Percentiles rank a stretch among this genome's conserved stretches.
These are phyloP conservation scores for Liasis olivaceus DNA, from an alignment of 2,797 vertebrate genomes.

Conservation along the genomic window DNA sequence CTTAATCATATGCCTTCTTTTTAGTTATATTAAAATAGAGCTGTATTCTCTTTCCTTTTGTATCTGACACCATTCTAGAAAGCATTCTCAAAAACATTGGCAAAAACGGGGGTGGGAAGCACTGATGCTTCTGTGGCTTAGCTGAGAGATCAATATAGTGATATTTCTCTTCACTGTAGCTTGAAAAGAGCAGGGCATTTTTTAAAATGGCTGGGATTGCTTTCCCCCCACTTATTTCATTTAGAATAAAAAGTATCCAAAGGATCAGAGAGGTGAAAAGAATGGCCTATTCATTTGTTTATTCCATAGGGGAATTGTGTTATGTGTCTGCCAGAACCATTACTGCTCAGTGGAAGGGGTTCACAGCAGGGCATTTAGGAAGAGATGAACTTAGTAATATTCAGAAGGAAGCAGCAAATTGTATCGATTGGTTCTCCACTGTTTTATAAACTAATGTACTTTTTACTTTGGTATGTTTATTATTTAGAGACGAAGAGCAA, in stretches of 20 bases:
- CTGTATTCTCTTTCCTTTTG: not conserved
- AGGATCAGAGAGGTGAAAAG: slow-evolving; percentile 58
- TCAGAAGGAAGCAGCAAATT: slow-evolving; percentile 47
- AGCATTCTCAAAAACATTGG: not conserved
- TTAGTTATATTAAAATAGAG: not conserved
- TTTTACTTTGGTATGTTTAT: slow-evolving; percentile 45
- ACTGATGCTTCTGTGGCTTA: not conserved
- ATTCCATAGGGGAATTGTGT: slow-evolving; percentile 52
- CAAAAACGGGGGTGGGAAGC: not conserved
- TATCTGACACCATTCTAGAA: not conserved
- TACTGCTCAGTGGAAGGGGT: slow-evolving; percentile 55
- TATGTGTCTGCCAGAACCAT: slow-evolving; percentile 62
- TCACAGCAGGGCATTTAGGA: slow-evolving; percentile 67
- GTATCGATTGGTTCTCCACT: slow-evolving; percentile 57
- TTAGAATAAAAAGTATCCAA: slow-evolving; percentile 59
- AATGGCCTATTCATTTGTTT: slow-evolving; percentile 59
- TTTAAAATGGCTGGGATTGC: not conserved
- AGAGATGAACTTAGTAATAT: slow-evolving; percentile 58
- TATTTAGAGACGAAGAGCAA: slow-evolving; percentile 33
- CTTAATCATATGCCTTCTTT: not conserved
- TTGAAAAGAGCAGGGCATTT: not conserved
- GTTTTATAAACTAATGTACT: slow-evolving; percentile 52
- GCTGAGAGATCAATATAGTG: not conserved
- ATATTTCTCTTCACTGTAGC: not conserved
- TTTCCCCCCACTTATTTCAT: not conserved